Conservation (phyloP, 2,113 vertebrate species). For the Campylomormyrus tamandua region DNA sequence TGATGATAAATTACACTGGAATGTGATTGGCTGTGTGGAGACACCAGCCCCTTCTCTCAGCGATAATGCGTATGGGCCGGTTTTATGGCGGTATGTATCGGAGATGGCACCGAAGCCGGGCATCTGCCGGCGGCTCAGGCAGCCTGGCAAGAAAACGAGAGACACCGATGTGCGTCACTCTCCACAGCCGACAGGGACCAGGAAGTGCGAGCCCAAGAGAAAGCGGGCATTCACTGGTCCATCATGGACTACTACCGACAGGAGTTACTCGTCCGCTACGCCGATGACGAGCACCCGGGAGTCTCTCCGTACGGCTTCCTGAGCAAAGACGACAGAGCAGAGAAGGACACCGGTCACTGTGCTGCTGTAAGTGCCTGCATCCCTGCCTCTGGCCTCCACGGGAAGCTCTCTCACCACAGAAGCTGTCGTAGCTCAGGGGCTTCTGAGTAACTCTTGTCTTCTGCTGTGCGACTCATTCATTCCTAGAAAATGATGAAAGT, state of each 20-base stretch:
- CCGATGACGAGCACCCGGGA: slow-evolving; percentile 44
- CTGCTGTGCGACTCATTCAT: background rate
- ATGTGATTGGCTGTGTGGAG: background rate
- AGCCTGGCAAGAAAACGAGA: background rate
- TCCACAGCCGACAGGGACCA: slow-evolving; percentile 46
- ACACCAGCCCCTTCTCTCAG: background rate
- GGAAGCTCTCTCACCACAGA: background rate
- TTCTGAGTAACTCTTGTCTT: background rate
- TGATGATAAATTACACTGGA: background rate
- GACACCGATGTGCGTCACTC: background rate
- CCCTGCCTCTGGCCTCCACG: background rate
- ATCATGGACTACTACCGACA: slow-evolving; percentile 57
- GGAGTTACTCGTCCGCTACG: slow-evolving; percentile 45
- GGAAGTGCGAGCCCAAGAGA: slow-evolving; percentile 39
- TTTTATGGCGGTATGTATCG: background rate
- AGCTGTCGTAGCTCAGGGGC: background rate
- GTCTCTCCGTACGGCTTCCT: slow-evolving; percentile 47
- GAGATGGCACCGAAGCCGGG: background rate
- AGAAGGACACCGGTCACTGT: background rate
- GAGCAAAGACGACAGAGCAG: background rate
- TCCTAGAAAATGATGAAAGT: background rate
- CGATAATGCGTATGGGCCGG: background rate
- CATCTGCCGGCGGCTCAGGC: background rate
- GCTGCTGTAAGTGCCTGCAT: background rate
- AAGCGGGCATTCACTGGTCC: slow-evolving; percentile 43